A percentile compares a stretch with the other conserved stretches of the same genome.
These are phyloP conservation scores for Cyclophora punctaria DNA, from an alignment of 2,888 invertebrate genomes.

Conservation along the genomic window DNA sequence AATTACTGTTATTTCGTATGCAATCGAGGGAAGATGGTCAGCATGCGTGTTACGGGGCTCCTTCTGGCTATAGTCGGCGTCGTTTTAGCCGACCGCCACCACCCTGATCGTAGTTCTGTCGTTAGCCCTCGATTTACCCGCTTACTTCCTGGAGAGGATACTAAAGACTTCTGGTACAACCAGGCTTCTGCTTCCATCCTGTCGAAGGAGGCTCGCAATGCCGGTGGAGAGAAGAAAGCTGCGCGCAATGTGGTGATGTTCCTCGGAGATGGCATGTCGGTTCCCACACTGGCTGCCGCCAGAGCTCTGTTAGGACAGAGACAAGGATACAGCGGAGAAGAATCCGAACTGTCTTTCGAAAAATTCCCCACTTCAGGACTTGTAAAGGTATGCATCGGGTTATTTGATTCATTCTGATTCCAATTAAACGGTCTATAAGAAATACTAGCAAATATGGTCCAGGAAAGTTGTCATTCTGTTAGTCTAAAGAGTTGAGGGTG, in stretches of 20 bases:
- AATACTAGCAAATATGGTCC: too few species aligned
- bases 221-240: constrained; percentile 6
- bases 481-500: too few species aligned
- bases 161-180: constrained; percentile 52
- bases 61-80: constrained; percentile 2
- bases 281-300: constrained; percentile 79
- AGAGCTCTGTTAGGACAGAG: constrained; percentile 79
- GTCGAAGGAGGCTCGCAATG: constrained; percentile 29
- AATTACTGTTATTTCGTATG: background rate
- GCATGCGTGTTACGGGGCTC: constrained; percentile 1
- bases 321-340: constrained; percentile 71
- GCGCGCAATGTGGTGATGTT: constrained; percentile 79
- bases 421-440: background rate
- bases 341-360: constrained; percentile 76
- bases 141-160: constrained; percentile 13
- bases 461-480: too few species aligned
- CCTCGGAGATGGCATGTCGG: constrained; percentile 84
- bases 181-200: constrained; percentile 52
- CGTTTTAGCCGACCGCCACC: constrained; percentile 17
- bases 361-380: constrained; percentile 76
- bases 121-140: constrained; percentile 1
- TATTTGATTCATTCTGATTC: background rate
- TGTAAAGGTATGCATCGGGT: constrained; percentile 66
- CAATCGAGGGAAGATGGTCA: background rate
- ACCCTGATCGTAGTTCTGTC: constrained; percentile 5